Conservation (phyloP, 2,888 invertebrate genomes). For the Stramonita haemastoma region DNA sequence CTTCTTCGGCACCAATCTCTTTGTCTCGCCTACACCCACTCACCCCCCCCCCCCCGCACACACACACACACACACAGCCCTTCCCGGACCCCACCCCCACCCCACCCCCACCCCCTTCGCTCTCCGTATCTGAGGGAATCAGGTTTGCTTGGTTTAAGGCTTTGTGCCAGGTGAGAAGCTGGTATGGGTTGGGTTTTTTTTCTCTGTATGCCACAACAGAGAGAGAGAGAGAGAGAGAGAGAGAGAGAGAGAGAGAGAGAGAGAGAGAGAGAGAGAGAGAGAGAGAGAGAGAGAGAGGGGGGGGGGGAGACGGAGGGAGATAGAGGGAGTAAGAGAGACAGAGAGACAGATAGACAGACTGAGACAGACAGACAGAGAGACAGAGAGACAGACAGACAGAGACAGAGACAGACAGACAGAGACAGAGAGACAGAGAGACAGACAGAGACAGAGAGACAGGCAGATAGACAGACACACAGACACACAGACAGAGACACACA, state of each 20-base stretch:
- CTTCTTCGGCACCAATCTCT: no score
- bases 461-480: neutral
- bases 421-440: neutral
- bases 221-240: neutral
- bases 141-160: no score
- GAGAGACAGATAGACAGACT: neutral
- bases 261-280: no score
- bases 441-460: neutral
- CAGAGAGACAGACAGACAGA: neutral
- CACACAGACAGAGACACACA: neutral
- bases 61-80: no score
- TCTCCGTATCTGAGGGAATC: no score
- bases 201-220: no score
- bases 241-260: neutral
- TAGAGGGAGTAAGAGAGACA: neutral
- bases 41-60: no score
- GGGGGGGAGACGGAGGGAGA: neutral
- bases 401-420: neutral
- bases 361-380: neutral
- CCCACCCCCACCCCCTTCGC: no score
- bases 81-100: no score
- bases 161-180: no score
- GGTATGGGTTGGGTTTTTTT: no score
- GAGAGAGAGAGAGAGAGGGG: neutral
- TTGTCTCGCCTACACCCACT: no score